phyloP scores from a whole-genome alignment of 2,797 vertebrate species.

The Parauchenoglanis punctatus region DNA sequence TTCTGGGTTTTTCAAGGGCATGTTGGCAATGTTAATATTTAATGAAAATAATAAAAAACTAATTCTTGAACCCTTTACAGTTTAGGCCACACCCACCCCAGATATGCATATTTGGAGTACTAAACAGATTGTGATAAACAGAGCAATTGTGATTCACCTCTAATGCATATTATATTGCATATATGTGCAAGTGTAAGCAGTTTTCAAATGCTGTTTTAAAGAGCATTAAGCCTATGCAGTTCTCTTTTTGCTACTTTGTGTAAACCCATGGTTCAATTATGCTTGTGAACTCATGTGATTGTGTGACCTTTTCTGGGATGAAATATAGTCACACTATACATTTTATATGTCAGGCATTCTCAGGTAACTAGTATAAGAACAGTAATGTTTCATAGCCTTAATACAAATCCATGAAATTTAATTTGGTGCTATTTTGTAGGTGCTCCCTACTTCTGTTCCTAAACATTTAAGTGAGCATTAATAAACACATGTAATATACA shows the following conservation, averaged over 20 bases:
- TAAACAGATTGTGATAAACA: neutral
- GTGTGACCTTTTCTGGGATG: slow-evolving; percentile 45
- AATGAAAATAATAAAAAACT: neutral
- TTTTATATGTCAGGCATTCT: slow-evolving; percentile 11
- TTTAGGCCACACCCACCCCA: neutral
- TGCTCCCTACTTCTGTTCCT: neutral
- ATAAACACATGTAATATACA: neutral
- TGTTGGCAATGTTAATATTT: neutral
- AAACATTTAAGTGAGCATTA: neutral
- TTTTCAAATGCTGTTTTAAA: slow-evolving; percentile 8
- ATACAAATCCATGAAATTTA: neutral
- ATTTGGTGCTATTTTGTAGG: neutral
- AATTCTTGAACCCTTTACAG: neutral
- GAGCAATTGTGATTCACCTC: neutral
- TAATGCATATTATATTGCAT: neutral
- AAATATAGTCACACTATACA: slow-evolving; percentile 18
- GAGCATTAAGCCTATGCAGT: neutral
- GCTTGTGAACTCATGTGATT: slow-evolving; percentile 23
- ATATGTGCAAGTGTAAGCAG: neutral
- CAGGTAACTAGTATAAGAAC: neutral
- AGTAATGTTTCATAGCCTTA: neutral
- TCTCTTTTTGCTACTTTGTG: neutral
- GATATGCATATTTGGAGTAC: neutral
- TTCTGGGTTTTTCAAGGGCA: too few species aligned
- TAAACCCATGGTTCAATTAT: slow-evolving; percentile 22